A percentile compares a stretch with the other conserved stretches of the same genome.
Evolutionary conservation across 2,797 vertebrate genomes (phyloP).

Genomic region (Parauchenoglanis punctatus): DNA sequence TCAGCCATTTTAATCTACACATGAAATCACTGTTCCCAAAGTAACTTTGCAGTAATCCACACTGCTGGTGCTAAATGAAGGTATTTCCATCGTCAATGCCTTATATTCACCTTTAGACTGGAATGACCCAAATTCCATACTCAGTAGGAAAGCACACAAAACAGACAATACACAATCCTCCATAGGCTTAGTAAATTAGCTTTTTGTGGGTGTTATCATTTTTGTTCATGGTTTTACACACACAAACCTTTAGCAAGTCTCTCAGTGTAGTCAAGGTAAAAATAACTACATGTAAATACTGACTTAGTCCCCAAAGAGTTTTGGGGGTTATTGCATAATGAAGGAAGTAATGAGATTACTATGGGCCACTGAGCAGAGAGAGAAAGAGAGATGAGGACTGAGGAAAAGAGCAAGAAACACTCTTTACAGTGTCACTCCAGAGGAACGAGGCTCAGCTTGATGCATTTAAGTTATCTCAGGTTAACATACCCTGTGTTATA

Average conservation of each 20-base stretch:
- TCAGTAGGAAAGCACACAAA: background rate
- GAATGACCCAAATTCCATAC: background rate
- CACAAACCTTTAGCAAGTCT: too few relatives aligned
- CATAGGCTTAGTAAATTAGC: background rate
- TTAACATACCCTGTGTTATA: background rate
- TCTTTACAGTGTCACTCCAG: background rate
- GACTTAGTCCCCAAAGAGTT: slow-evolving; percentile 14
- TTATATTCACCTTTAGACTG: background rate
- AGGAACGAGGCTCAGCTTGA: background rate
- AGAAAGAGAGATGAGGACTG: background rate
- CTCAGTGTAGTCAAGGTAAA: background rate
- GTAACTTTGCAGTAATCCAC: background rate
- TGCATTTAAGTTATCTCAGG: background rate
- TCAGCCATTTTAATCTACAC: background rate
- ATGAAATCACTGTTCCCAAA: background rate
- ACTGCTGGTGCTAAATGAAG: background rate
- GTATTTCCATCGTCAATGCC: background rate
- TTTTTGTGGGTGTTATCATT: background rate
- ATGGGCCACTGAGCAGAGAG: slow-evolving; percentile 40
- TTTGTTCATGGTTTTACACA: too few relatives aligned
- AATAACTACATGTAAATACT: slow-evolving; percentile 25
- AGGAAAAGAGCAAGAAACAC: background rate
- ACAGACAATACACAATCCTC: background rate
- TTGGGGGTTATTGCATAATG: slow-evolving; percentile 43
- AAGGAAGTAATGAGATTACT: slow-evolving; percentile 46